Evolutionary conservation across 1,140 invertebrate genomes (phyloP).

Genomic region (Chironomus tepperi): DNA sequence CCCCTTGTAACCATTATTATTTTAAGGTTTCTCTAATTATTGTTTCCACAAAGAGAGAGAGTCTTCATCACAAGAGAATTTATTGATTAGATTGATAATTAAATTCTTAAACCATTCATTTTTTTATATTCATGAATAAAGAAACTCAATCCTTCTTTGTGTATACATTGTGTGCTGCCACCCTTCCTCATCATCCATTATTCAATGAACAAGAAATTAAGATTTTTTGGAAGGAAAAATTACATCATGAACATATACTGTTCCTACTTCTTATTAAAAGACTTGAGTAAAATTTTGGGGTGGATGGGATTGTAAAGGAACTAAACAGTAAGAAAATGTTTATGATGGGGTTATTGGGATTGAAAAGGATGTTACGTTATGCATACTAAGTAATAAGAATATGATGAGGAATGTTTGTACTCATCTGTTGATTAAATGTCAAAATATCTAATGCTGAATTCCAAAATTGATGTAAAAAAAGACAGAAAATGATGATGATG

Average conservation of each 20-base stretch:
- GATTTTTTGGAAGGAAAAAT: too few relatives aligned
- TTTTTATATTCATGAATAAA: too few relatives aligned
- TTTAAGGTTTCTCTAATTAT: neutral
- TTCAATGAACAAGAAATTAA: too few relatives aligned
- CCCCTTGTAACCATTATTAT: too few relatives aligned
- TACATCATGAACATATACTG: too few relatives aligned
- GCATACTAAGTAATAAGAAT: neutral
- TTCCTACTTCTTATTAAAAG: too few relatives aligned
- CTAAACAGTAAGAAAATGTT: neutral
- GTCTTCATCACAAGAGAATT: neutral
- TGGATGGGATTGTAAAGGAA: neutral
- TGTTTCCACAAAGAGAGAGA: neutral
- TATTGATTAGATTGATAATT: slow-evolving; percentile 15
- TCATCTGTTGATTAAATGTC: slow-evolving; percentile 13
- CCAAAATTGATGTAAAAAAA: too few relatives aligned
- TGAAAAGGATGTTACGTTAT: slow-evolving; percentile 10
- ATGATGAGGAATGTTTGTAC: neutral
- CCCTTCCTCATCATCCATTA: too few relatives aligned
- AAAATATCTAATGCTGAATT: neutral
- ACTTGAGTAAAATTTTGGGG: too few relatives aligned
- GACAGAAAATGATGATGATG: too few relatives aligned
- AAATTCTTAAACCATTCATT: neutral
- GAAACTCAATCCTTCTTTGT: neutral
- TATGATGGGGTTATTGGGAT: slow-evolving; percentile 6
- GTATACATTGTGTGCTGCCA: neutral